phyloP scores from a whole-genome alignment of 2,113 vertebrate genomes.

The Spizaetus ornatus region DNA sequence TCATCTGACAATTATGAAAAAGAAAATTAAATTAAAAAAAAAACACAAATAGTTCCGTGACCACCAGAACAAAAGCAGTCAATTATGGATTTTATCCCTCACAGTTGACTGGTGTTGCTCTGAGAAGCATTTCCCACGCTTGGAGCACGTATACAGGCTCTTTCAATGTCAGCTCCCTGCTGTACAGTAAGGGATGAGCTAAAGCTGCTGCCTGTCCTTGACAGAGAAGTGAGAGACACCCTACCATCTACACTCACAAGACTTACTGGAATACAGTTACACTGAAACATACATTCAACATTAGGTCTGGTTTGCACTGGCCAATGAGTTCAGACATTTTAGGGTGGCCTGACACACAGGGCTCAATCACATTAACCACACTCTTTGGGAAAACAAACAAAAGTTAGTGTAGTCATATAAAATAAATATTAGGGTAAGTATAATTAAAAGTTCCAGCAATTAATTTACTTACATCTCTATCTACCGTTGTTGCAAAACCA shows the following conservation, averaged over 20 bases:
- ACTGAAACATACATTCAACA: neutral
- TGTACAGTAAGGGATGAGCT: neutral
- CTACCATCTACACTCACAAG: neutral
- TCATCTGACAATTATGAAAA: neutral
- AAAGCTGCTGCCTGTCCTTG: neutral
- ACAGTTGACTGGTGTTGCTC: neutral
- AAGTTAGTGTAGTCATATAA: neutral
- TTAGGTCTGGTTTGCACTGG: neutral
- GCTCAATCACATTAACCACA: neutral
- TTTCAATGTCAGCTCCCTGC: neutral
- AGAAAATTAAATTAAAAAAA: neutral
- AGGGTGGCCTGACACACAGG: neutral
- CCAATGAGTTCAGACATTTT: neutral
- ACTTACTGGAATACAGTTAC: neutral
- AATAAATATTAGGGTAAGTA: neutral
- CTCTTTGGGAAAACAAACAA: neutral
- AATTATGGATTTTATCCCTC: neutral
- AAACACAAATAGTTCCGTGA: neutral
- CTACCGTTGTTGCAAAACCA: constrained; percentile 95
- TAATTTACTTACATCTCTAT: constrained; percentile 89
- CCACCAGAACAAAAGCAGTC: neutral
- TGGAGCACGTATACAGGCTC: neutral
- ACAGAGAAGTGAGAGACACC: neutral
- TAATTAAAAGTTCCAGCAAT: neutral
- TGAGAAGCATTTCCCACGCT: neutral